phyloP scores from a whole-genome alignment of 2,888 invertebrate genomes.

The Helobdella robusta region DNA sequence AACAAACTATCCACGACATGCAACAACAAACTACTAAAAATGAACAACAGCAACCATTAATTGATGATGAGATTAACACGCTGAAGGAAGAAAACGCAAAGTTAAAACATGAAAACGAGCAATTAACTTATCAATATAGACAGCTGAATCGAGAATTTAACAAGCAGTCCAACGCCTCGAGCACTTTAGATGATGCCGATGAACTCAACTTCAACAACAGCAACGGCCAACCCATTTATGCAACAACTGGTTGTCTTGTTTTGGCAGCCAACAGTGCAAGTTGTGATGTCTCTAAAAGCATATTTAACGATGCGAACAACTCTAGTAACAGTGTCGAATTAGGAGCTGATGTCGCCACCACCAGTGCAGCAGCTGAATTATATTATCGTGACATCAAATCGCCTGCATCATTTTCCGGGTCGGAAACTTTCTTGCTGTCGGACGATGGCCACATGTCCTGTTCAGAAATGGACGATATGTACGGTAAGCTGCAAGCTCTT shows the following conservation, averaged over 20 bases:
- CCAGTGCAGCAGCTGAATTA: not conserved
- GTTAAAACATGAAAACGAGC: not conserved
- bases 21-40: not conserved
- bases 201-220: too few species aligned
- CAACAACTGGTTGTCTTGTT: too few species aligned
- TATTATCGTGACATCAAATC: conserved; percentile 25
- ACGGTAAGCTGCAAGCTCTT: conserved; percentile 17
- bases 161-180: not conserved
- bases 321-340: not conserved
- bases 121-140: not conserved
- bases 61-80: not conserved
- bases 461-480: conserved; percentile 26
- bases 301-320: not conserved
- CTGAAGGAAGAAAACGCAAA: conserved; percentile 17
- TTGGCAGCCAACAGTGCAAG: too few species aligned
- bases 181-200: too few species aligned
- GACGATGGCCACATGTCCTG: conserved; percentile 24
- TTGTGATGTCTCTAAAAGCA: too few species aligned
- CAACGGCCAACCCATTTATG: too few species aligned
- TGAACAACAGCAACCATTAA: not conserved
- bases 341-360: not conserved
- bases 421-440: conserved; percentile 25
- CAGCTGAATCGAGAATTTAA: conserved; percentile 5
- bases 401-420: conserved; percentile 23
- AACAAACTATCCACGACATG: not conserved